A percentile compares a stretch with the other conserved stretches of the same genome.
phyloP scores from a whole-genome alignment of 2,113 vertebrate genomes.

The Cebus imitator region DNA sequence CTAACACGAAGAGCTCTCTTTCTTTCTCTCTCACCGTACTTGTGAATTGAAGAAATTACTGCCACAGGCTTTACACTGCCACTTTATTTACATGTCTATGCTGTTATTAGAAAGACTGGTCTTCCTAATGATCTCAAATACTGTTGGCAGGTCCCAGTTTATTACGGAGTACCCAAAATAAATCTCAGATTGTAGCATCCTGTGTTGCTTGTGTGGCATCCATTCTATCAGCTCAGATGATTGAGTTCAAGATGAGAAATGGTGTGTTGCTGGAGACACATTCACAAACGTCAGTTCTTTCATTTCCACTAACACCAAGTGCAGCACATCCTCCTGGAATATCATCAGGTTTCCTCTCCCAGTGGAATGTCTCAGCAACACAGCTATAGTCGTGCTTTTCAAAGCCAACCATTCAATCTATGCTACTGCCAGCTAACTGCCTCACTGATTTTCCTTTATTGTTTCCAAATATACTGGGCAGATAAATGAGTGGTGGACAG shows the following conservation, averaged over 20 bases:
- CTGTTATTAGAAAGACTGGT: neutral
- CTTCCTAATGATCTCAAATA: neutral
- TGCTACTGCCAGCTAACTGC: neutral
- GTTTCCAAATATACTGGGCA: constrained; percentile 61
- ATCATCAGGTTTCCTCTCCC: neutral
- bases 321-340: neutral
- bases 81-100: neutral
- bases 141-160: neutral
- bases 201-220: neutral
- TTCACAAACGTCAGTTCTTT: neutral
- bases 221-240: neutral
- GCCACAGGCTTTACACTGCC: neutral
- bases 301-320: neutral
- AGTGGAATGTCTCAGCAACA: neutral
- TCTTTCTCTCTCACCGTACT: neutral
- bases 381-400: neutral
- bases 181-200: neutral
- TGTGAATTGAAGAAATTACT: neutral
- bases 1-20: neutral
- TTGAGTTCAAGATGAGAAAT: neutral
- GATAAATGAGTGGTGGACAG: constrained; percentile 44
- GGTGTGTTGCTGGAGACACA: neutral
- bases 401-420: constrained; percentile 28
- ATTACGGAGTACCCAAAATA: too few species aligned
- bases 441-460: constrained; percentile 54